Percentiles rank a stretch among this genome's conserved stretches.
These are phyloP conservation scores for Apteryx mantelli DNA, from an alignment of 2,113 vertebrate genomes.

Conservation along the genomic window DNA sequence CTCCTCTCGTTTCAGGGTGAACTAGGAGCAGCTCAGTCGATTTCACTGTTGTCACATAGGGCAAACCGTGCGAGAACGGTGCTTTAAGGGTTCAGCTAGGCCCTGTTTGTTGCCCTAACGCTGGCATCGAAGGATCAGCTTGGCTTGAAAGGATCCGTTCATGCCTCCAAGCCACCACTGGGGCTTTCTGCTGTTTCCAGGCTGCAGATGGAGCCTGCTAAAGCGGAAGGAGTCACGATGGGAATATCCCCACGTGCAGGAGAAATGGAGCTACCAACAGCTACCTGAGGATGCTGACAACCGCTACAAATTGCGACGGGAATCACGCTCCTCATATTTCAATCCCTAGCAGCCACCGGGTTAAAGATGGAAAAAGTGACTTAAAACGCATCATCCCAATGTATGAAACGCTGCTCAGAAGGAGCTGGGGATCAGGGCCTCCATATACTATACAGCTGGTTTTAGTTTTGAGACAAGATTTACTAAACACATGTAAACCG, in stretches of 20 bases:
- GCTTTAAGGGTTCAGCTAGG: neutral
- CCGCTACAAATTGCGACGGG: neutral
- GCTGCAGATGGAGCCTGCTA: neutral
- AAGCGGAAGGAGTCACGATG: neutral
- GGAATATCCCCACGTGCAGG: neutral
- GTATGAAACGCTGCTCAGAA: neutral
- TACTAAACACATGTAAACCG: conserved; percentile 75
- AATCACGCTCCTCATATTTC: neutral
- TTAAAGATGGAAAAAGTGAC: conserved; percentile 39
- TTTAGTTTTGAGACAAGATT: conserved; percentile 72
- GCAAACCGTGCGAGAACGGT: neutral
- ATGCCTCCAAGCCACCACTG: neutral
- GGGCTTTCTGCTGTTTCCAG: neutral
- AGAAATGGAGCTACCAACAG: neutral
- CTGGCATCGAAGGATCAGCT: neutral
- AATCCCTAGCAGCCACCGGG: neutral
- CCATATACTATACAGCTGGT: conserved; percentile 62
- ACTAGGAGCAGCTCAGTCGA: neutral
- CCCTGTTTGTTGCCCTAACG: neutral
- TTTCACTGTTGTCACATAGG: neutral
- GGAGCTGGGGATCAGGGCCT: conserved; percentile 49
- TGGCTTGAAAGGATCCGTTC: neutral
- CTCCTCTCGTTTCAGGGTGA: neutral
- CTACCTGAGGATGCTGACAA: neutral
- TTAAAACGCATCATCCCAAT: neutral